These are phyloP conservation scores for Eurytoma adleriae DNA, from an alignment of 2,888 invertebrate species.

Conservation along the genomic window DNA sequence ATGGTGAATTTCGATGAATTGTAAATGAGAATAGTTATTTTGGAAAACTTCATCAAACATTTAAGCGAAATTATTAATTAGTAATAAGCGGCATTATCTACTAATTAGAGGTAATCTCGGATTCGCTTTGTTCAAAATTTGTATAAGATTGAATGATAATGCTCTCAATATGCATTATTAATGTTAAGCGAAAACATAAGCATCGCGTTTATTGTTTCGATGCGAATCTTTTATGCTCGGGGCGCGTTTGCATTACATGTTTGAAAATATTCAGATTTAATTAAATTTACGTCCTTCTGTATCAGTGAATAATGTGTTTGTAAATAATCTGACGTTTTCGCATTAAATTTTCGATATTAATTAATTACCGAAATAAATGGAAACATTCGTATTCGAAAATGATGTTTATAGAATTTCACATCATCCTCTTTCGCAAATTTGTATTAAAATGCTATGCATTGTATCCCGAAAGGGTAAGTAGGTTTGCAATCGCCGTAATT, in stretches of 20 bases:
- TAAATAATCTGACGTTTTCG: constrained; percentile 21
- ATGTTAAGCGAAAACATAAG: constrained; percentile 27
- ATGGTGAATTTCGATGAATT: too few relatives aligned
- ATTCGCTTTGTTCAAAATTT: constrained; percentile 10
- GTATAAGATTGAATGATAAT: constrained; percentile 3
- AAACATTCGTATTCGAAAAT: constrained; percentile 34
- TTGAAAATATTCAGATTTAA: constrained; percentile 37
- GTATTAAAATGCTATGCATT: too few relatives aligned
- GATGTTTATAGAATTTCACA: constrained; percentile 37
- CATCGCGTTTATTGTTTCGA: constrained; percentile 32
- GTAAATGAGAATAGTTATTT: too few relatives aligned
- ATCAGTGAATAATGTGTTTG: constrained; percentile 20
- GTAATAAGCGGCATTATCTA: neutral
- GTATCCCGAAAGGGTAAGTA: too few relatives aligned
- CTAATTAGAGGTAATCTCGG: neutral
- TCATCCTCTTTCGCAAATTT: constrained; percentile 21
- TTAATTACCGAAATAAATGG: constrained; percentile 44
- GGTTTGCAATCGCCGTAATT: neutral
- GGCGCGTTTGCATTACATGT: constrained; percentile 12
- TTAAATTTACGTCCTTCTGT: constrained; percentile 32
- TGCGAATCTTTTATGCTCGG: constrained; percentile 13
- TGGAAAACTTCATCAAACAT: too few relatives aligned
- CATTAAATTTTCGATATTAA: constrained; percentile 40
- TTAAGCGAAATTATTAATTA: neutral
- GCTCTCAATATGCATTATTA: constrained; percentile 30